These are phyloP conservation scores for Rhinoraja longicauda DNA, from an alignment of 2,797 vertebrate species.

Conservation along the genomic window DNA sequence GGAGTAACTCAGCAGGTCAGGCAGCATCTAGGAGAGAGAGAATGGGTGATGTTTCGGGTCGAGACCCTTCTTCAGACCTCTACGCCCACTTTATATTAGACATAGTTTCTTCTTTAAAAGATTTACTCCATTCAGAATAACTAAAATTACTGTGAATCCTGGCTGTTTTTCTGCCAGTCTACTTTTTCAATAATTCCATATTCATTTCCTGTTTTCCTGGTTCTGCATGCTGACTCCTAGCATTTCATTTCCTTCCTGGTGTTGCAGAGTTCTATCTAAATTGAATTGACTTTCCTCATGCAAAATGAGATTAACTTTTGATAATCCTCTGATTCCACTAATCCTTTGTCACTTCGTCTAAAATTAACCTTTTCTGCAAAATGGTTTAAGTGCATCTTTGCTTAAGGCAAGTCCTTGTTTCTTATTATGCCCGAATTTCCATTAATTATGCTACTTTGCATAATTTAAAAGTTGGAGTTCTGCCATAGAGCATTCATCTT, in stretches of 20 bases:
- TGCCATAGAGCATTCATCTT: background rate
- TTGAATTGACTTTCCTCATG: background rate
- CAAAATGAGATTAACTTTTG: background rate
- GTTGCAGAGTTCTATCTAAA: background rate
- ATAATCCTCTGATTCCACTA: background rate
- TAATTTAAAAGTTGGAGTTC: background rate
- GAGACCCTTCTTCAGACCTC: too few species aligned
- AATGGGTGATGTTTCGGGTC: too few species aligned
- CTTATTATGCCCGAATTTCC: background rate
- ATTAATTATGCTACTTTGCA: background rate
- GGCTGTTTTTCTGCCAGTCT: background rate
- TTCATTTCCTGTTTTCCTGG: background rate
- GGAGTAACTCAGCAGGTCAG: too few species aligned
- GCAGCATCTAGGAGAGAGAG: too few species aligned
- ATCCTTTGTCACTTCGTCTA: background rate
- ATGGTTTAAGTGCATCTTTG: background rate
- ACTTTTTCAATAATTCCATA: background rate
- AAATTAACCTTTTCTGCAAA: background rate
- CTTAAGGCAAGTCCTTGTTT: background rate
- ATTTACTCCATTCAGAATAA: background rate
- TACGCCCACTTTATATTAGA: too few species aligned
- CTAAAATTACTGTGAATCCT: background rate
- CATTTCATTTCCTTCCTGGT: background rate
- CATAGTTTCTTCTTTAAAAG: background rate
- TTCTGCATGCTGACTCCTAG: too few species aligned